Base-by-base conservation (phyloP, 2,113 vertebrate species). In the Xiphias gladius region DNA sequence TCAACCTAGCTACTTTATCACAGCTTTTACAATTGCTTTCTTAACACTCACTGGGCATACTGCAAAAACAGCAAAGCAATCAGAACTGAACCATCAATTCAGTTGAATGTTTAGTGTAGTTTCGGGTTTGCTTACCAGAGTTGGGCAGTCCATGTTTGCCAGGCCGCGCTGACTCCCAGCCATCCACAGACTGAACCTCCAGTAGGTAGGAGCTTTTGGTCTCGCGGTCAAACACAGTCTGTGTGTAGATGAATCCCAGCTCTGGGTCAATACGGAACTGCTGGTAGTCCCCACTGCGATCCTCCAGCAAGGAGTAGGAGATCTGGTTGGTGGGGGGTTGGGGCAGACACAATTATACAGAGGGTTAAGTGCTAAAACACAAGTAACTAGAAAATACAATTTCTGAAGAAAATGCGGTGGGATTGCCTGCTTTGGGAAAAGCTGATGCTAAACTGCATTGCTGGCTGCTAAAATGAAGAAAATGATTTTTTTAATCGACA, bases 101-200 rank as follows among this genome's bases (percentile, higher is more conserved):
- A 67, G 43, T 26, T 66, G 12, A 35, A 30, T 54, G 35, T 65
- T 14, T 9, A 28, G 22, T 30, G n/a, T 64, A 17, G 22, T 24
- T 4, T 62, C 2, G 22, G 7, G 3, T 28, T 48, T 9, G 16
- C 92, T 93, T 87, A 97, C 97, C 97, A 58, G 97, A 97, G 82
- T 98, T 98, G 55, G 97, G 96, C 39, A 95, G 96, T 5, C 97
- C 97, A 22, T 95, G 95, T 79, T 96, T 97, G 76, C 97, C 96
- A 0, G 97, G 96, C 46, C 96, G 94, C 5, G 97, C 95, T 0
- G 97, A 97, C 82, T 97, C 97, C 93, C 94, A 96, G 4, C 96
- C 95, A 74, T 98, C 97, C 67, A 94, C 86, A 17, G 96, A 97
- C 83, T 96, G 95, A 43, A 98, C 95, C 93, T 98, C 97, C 76